Evolutionary conservation across 2,888 invertebrate genomes (phyloP).

Genomic region (Agelastica alni): DNA sequence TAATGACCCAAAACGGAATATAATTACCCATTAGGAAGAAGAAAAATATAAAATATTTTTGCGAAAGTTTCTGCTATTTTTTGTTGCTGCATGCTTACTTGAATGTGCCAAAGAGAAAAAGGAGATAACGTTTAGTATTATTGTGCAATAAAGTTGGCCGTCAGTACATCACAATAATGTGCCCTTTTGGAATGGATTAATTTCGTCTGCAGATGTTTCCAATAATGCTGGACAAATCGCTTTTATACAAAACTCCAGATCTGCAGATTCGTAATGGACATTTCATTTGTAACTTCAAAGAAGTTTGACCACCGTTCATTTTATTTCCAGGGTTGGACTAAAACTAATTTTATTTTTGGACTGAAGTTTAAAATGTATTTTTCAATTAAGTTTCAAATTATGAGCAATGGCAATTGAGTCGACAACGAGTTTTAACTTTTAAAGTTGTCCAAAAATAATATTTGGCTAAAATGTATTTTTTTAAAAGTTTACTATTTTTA

Average conservation of each 20-base stretch:
- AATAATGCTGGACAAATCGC: background rate
- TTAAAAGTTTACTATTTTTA: too few relatives aligned
- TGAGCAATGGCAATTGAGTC: too few relatives aligned
- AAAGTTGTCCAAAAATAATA: too few relatives aligned
- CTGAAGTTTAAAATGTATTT: too few relatives aligned
- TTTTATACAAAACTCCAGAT: background rate
- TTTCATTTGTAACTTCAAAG: background rate
- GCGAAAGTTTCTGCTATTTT: conserved; percentile 5
- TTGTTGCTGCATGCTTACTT: background rate
- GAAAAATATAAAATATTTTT: conserved; percentile 12
- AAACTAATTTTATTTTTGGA: background rate
- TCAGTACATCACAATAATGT: conserved; percentile 9
- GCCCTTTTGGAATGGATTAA: conserved; percentile 7
- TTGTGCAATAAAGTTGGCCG: conserved; percentile 2
- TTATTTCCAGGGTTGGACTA: background rate
- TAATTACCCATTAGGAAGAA: conserved; percentile 18
- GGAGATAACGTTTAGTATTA: conserved; percentile 15
- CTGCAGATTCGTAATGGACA: background rate
- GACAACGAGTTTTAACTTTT: too few relatives aligned
- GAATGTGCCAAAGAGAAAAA: conserved; percentile 7
- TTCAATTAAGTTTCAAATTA: background rate
- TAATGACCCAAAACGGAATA: conserved; percentile 14
- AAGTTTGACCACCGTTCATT: background rate
- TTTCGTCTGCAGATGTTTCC: conserved; percentile 12
- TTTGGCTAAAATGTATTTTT: too few relatives aligned